A percentile compares a stretch with the other conserved stretches of the same genome.
Evolutionary conservation across 64 coral and sea anemone species (phyloP).

Genomic region (Pocillopora damicornis): DNA sequence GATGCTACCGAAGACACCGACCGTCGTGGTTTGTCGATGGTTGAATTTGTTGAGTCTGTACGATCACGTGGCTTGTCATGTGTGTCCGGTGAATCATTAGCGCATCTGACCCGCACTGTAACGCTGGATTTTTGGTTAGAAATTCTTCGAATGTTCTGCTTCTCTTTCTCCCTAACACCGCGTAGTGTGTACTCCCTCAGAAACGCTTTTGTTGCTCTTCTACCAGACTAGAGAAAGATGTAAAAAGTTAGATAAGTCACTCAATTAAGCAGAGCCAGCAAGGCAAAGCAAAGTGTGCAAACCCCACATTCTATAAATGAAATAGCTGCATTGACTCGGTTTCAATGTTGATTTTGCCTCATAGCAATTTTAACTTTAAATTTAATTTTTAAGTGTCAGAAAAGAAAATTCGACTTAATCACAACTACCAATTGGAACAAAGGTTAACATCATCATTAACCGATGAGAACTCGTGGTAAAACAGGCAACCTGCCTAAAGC

Average conservation of each 20-base stretch:
- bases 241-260: background rate
- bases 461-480: too few relatives aligned
- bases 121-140: background rate
- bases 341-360: too few relatives aligned
- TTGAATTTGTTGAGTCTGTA: background rate
- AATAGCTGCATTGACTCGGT: too few relatives aligned
- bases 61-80: background rate
- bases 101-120: constrained; percentile 1
- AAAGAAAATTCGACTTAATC: too few relatives aligned
- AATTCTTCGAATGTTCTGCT: background rate
- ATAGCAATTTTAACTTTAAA: too few relatives aligned
- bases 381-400: too few relatives aligned
- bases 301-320: too few relatives aligned
- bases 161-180: background rate
- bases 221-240: constrained; percentile 62
- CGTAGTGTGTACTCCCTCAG: constrained; percentile 67
- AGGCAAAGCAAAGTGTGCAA: too few relatives aligned
- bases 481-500: too few relatives aligned
- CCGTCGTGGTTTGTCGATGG: background rate
- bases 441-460: too few relatives aligned
- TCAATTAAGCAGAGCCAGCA: background rate
- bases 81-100: background rate
- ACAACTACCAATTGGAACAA: too few relatives aligned
- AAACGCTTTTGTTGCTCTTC: constrained; percentile 88
- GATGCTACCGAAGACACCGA: constrained; percentile 22